phyloP scores from a whole-genome alignment of 2,888 invertebrate species.

The Fragum fragum region DNA sequence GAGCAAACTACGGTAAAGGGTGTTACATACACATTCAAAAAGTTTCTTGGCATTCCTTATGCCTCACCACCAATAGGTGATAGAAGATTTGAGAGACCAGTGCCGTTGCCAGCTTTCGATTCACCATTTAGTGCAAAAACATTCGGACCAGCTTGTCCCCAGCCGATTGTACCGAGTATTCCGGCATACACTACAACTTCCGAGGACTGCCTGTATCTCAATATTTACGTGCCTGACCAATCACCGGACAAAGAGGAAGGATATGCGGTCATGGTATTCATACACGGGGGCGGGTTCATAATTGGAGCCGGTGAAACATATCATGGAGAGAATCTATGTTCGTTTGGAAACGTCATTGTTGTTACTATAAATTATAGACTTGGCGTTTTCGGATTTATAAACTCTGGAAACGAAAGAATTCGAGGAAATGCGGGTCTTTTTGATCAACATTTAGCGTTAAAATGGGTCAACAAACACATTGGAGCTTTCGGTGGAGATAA shows the following conservation, averaged over 20 bases:
- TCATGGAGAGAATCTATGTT: constrained; percentile 13
- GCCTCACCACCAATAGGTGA: constrained; percentile 20
- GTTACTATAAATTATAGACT: constrained; percentile 97
- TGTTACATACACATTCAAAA: neutral
- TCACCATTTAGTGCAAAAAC: neutral
- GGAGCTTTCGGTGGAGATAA: constrained; percentile 77
- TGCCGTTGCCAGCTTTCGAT: neutral
- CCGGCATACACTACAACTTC: constrained; percentile 81
- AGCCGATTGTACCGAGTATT: neutral
- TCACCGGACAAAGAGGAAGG: constrained; percentile 21
- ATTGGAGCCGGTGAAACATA: constrained; percentile 92
- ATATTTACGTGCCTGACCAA: constrained; percentile 94
- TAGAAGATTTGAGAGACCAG: constrained; percentile 10
- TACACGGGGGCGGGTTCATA: constrained; percentile 97
- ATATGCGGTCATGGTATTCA: constrained; percentile 94
- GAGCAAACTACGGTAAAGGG: neutral
- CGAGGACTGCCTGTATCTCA: constrained; percentile 98
- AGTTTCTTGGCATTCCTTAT: constrained; percentile 22
- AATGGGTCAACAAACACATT: constrained; percentile 97
- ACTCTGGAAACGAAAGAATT: constrained; percentile 92
- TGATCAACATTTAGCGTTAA: constrained; percentile 97
- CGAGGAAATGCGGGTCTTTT: constrained; percentile 96
- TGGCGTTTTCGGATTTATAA: constrained; percentile 97
- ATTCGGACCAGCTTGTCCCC: constrained; percentile 13
- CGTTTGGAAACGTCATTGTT: constrained; percentile 89